Percentiles rank a stretch among this genome's conserved stretches.
Conservation (phyloP, 2,888 invertebrate genomes). For the Xestobium rufovillosum region DNA sequence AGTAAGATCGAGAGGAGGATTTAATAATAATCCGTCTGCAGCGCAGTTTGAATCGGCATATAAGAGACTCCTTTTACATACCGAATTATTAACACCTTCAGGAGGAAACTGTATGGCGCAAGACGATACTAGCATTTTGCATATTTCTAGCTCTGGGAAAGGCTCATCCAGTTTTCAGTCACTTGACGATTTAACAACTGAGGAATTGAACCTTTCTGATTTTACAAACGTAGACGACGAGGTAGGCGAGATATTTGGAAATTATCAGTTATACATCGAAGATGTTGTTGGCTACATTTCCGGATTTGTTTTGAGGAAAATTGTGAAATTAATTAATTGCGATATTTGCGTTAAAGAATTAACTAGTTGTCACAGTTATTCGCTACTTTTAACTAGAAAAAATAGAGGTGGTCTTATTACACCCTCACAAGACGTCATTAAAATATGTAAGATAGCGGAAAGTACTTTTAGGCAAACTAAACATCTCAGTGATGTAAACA, state of each 20-base stretch:
- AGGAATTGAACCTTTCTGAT: background rate
- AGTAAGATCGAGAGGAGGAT: constrained; percentile 19
- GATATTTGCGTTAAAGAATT: constrained; percentile 1
- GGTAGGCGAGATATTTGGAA: background rate
- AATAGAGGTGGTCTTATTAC: no score
- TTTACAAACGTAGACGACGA: background rate
- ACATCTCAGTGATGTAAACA: background rate
- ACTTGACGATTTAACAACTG: no score
- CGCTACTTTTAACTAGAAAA: background rate
- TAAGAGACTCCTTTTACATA: constrained; percentile 22
- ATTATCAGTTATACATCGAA: background rate
- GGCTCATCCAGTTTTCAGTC: no score
- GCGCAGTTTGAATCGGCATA: constrained; percentile 21
- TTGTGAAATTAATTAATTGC: background rate
- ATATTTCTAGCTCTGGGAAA: no score
- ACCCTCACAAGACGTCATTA: background rate
- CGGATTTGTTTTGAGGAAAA: background rate
- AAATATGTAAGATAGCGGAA: constrained; percentile 1
- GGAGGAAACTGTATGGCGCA: constrained; percentile 57
- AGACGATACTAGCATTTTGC: background rate
- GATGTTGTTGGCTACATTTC: background rate
- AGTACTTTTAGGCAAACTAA: background rate
- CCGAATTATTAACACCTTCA: constrained; percentile 43
- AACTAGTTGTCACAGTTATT: background rate
- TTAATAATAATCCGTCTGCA: constrained; percentile 23